Conservation (phyloP, 1,140 invertebrate genomes). For the Pogonus chalceus region DNA sequence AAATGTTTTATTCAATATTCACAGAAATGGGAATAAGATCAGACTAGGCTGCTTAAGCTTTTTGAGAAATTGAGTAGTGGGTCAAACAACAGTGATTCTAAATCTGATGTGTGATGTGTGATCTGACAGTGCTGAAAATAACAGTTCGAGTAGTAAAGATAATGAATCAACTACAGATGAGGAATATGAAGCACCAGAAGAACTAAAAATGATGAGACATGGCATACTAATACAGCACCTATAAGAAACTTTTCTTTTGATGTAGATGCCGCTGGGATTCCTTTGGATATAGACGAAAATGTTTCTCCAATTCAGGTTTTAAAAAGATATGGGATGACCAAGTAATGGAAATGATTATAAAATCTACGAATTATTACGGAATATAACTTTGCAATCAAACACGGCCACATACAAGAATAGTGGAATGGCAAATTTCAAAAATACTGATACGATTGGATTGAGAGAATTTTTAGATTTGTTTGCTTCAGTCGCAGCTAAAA, state of each 20-base stretch:
- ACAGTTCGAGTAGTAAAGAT: neutral
- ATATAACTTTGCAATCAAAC: neutral
- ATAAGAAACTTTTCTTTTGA: no score
- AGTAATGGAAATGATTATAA: no score
- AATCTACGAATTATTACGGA: no score
- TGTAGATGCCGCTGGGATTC: no score
- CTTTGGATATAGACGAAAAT: no score
- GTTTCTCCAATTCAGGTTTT: no score
- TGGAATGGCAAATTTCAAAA: neutral
- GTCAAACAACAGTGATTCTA: neutral
- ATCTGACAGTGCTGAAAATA: neutral
- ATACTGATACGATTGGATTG: no score
- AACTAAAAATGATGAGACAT: neutral
- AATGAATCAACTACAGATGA: no score
- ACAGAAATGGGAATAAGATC: neutral
- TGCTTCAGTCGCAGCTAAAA: constrained; percentile 19
- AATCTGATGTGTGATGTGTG: neutral
- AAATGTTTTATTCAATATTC: constrained; percentile 9
- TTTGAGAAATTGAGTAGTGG: neutral
- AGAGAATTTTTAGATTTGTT: constrained; percentile 19
- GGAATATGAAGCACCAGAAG: neutral
- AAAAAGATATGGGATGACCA: no score
- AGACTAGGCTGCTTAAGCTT: constrained; percentile 7
- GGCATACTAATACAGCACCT: no score
- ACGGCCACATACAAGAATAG: neutral